Conservation (phyloP, 2,888 invertebrate genomes). For the Cryptocephalus moraei region DNA sequence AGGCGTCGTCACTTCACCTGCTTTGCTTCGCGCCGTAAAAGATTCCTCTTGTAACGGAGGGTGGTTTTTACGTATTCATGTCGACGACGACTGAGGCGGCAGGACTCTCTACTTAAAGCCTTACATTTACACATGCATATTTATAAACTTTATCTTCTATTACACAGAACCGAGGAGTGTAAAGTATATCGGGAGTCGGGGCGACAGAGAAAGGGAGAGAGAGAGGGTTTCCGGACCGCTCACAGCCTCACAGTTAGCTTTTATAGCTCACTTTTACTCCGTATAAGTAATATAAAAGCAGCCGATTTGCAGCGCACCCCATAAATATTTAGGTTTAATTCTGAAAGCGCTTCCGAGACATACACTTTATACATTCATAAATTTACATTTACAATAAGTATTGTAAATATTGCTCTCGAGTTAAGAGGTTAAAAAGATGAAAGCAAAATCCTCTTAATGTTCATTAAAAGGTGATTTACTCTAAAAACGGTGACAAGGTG, state of each 20-base stretch:
- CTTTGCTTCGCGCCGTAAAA: too few relatives aligned
- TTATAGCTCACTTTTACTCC: conserved; percentile 38
- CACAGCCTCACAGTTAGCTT: conserved; percentile 34
- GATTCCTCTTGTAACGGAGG: not conserved
- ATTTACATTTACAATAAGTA: too few relatives aligned
- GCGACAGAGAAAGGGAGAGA: conserved; percentile 2
- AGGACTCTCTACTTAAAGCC: conserved; percentile 28
- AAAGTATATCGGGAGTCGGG: conserved; percentile 30
- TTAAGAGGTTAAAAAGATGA: too few relatives aligned
- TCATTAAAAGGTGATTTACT: too few relatives aligned
- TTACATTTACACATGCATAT: conserved; percentile 40
- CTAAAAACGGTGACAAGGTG: too few relatives aligned
- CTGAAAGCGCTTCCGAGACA: conserved; percentile 39
- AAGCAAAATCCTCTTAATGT: too few relatives aligned
- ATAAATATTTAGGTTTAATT: conserved; percentile 42
- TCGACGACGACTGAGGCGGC: conserved; percentile 15
- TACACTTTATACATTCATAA: conserved; percentile 37
- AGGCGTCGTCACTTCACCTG: too few relatives aligned
- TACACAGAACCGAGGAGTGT: conserved; percentile 36
- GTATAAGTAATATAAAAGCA: conserved; percentile 42
- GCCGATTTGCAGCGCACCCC: conserved; percentile 39
- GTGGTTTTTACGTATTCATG: conserved; percentile 25
- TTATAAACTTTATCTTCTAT: conserved; percentile 43
- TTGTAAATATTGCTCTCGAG: too few relatives aligned
- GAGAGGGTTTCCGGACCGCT: conserved; percentile 26